Percentiles rank a stretch among this genome's conserved stretches.
Conservation (phyloP, 1,140 invertebrate species). For the Neomicropteryx cornuta region DNA sequence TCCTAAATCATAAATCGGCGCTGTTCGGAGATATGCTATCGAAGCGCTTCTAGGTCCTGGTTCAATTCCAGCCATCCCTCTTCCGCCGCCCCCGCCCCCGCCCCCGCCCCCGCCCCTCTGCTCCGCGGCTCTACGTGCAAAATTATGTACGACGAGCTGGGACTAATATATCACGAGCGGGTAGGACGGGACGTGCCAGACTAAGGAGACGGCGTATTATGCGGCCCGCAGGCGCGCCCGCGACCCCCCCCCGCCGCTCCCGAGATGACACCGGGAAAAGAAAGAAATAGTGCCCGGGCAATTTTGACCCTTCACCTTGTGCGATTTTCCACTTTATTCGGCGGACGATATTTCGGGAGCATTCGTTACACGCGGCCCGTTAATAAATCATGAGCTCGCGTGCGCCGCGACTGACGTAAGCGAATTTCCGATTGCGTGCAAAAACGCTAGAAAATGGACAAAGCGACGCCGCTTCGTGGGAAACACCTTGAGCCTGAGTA, state of each 20-base stretch:
- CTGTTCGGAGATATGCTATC: slow-evolving; percentile 6
- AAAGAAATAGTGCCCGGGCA: slow-evolving; percentile 21
- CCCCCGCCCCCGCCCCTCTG: slow-evolving; percentile 22
- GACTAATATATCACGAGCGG: slow-evolving; percentile 37
- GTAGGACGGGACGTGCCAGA: slow-evolving; percentile 37
- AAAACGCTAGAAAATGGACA: too few relatives aligned
- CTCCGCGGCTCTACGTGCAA: slow-evolving; percentile 36
- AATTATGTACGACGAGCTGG: slow-evolving; percentile 43
- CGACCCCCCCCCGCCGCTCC: too few relatives aligned
- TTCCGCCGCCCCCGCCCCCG: slow-evolving; percentile 11
- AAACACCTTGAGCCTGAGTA: too few relatives aligned
- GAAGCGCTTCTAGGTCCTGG: neutral
- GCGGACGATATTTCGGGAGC: too few relatives aligned
- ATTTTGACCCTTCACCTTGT: slow-evolving; percentile 34
- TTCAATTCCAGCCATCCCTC: neutral
- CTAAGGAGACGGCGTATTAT: slow-evolving; percentile 39
- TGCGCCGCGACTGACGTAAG: too few relatives aligned
- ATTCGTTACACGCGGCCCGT: too few relatives aligned
- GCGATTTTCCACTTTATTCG: too few relatives aligned
- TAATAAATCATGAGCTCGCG: too few relatives aligned
- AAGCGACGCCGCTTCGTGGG: too few relatives aligned
- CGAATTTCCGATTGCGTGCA: too few relatives aligned
- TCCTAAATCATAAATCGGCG: too few relatives aligned
- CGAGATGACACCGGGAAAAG: neutral
- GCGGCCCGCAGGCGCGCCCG: neutral